These are phyloP conservation scores for Chrysemys picta DNA, from an alignment of 2,113 vertebrate genomes.

Conservation along the genomic window DNA sequence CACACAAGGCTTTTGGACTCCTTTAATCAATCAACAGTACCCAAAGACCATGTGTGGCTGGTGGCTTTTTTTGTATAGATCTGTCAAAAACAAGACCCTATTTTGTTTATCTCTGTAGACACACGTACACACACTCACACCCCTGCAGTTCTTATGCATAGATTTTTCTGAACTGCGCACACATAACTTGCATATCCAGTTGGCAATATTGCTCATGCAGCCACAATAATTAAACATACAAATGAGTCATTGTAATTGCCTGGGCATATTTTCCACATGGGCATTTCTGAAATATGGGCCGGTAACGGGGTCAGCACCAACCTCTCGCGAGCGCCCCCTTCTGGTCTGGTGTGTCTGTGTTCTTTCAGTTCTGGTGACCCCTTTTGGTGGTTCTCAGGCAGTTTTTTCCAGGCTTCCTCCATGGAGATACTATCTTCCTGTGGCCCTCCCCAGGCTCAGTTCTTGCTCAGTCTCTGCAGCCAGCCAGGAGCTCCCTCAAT, in stretches of 20 bases:
- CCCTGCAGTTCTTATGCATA: fast-evolving
- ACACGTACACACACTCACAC: background rate
- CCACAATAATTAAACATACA: background rate
- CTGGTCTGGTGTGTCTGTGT: too few species aligned
- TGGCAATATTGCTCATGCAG: background rate
- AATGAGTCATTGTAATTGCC: background rate
- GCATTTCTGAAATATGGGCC: background rate
- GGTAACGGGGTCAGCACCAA: fast-evolving
- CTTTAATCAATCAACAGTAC: background rate
- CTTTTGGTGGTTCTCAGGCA: too few species aligned
- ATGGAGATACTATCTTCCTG: too few species aligned
- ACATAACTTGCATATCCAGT: background rate
- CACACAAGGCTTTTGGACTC: background rate
- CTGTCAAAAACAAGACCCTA: background rate
- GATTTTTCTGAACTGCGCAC: background rate
- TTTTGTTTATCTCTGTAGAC: fast-evolving
- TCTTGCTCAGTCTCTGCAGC: too few species aligned
- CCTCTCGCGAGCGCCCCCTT: too few species aligned
- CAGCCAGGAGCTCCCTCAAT: too few species aligned
- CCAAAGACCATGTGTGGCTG: background rate
- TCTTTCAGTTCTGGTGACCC: too few species aligned
- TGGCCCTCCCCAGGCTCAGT: too few species aligned
- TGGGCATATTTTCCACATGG: background rate
- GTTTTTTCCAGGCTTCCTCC: too few species aligned
- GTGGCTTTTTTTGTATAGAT: background rate